These are phyloP conservation scores for Drosophila auraria DNA, from an alignment of 1,140 invertebrate species.

Conservation along the genomic window DNA sequence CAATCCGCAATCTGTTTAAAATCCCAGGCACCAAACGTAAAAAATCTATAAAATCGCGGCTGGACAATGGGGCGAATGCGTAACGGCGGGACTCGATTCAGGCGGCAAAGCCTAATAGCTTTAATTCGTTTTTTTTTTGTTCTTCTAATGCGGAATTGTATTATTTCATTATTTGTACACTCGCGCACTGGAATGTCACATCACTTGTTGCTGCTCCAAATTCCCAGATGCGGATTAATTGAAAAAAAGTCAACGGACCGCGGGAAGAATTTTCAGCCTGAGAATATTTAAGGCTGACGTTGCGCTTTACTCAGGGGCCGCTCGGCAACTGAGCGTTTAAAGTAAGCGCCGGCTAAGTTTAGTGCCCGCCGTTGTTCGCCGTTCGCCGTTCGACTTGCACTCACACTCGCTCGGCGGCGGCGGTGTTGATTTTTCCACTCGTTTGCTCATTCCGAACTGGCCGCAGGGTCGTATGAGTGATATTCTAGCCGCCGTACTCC, in stretches of 20 bases:
- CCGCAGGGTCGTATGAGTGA: constrained; percentile 74
- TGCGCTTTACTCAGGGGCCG: constrained; percentile 80
- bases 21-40: constrained; percentile 39
- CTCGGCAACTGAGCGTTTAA: constrained; percentile 79
- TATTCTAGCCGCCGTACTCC: constrained; percentile 55
- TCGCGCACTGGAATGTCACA: constrained; percentile 30
- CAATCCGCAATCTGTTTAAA: constrained; percentile 40
- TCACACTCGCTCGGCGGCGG: constrained; percentile 19
- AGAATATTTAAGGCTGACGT: constrained; percentile 49
- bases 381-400: constrained; percentile 30
- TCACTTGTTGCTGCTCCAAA: constrained; percentile 43
- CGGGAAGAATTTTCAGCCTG: constrained; percentile 24
- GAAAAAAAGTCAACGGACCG: constrained; percentile 19
- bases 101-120: constrained; percentile 28
- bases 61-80: constrained; percentile 43
- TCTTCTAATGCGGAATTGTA: constrained; percentile 2
- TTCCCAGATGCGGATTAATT: constrained; percentile 28
- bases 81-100: constrained; percentile 12
- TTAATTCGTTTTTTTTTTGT: constrained; percentile 20
- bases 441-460: constrained; percentile 62
- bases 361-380: constrained; percentile 43
- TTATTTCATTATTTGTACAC: constrained; percentile 1
- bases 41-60: constrained; percentile 36
- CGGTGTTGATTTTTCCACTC: constrained; percentile 65
- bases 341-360: constrained; percentile 77